Percentiles rank a stretch among this genome's conserved stretches.
Conservation (phyloP, 2,113 vertebrate genomes). For the Salvelinus alpinus region DNA sequence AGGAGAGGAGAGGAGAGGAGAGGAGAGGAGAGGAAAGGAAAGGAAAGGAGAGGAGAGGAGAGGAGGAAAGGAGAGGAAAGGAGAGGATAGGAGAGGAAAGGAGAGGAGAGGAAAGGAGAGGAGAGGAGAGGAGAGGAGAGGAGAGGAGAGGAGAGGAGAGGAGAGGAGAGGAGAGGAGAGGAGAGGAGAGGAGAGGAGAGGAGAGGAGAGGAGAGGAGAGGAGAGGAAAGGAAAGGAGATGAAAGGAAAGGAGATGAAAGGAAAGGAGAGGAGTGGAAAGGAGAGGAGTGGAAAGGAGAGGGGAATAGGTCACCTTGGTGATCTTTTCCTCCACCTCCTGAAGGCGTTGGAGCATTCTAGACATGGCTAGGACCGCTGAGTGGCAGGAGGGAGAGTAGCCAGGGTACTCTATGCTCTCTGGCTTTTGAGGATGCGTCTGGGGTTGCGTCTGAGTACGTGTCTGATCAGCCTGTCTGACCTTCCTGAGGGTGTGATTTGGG, state of each 20-base stretch:
- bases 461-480: constrained; percentile 61
- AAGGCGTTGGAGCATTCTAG: constrained; percentile 88
- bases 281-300: constrained; percentile 16
- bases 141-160: too few relatives aligned
- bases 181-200: background rate
- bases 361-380: constrained; percentile 82
- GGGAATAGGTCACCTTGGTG: constrained; percentile 84
- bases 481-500: constrained; percentile 70
- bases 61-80: background rate
- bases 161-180: background rate
- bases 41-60: background rate
- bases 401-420: constrained; percentile 42
- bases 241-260: background rate
- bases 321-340: constrained; percentile 90
- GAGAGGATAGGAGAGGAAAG: background rate
- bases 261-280: background rate
- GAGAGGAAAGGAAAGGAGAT: background rate
- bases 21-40: background rate
- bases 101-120: background rate
- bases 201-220: background rate
- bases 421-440: constrained; percentile 14
- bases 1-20: background rate
- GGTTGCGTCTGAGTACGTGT: constrained; percentile 30
- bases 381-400: constrained; percentile 70
- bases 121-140: background rate